A percentile compares a stretch with the other conserved stretches of the same genome.
Conservation (phyloP, 2,113 vertebrate genomes). For the Tauraco erythrolophus region DNA sequence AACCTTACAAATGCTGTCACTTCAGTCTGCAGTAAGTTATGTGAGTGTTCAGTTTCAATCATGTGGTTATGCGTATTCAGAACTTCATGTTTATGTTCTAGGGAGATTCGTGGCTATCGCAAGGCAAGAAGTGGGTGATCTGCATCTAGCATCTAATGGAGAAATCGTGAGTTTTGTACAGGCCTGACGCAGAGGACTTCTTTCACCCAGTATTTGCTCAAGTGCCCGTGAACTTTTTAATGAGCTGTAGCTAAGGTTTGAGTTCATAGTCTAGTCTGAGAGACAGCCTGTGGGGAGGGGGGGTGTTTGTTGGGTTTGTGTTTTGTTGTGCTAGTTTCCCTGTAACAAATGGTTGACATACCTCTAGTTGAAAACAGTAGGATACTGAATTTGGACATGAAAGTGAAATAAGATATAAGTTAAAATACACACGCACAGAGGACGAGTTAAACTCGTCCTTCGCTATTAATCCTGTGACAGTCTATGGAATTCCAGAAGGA, state of each 20-base stretch:
- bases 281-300: not conserved
- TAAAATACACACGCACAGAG: not conserved
- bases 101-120: not conserved
- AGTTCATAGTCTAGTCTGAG: not conserved
- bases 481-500: not conserved
- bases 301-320: not conserved
- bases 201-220: not conserved
- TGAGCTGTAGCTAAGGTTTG: not conserved
- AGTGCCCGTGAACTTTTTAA: not conserved
- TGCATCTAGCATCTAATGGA: not conserved
- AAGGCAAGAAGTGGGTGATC: not conserved
- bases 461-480: not conserved
- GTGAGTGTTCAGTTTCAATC: fast-evolving
- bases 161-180: not conserved
- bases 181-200: not conserved
- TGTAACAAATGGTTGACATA: constrained; percentile 15
- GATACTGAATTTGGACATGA: not conserved
- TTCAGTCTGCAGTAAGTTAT: not conserved
- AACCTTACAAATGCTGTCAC: not conserved
- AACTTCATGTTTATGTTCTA: not conserved
- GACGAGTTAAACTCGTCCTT: not conserved
- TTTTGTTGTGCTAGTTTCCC: constrained; percentile 26
- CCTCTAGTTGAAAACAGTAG: not conserved
- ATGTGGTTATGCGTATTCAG: not conserved
- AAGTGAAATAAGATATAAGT: not conserved